These are phyloP conservation scores for Sebastiscus albofasciatus DNA, from an alignment of 2,797 vertebrate genomes.

Conservation along the genomic window DNA sequence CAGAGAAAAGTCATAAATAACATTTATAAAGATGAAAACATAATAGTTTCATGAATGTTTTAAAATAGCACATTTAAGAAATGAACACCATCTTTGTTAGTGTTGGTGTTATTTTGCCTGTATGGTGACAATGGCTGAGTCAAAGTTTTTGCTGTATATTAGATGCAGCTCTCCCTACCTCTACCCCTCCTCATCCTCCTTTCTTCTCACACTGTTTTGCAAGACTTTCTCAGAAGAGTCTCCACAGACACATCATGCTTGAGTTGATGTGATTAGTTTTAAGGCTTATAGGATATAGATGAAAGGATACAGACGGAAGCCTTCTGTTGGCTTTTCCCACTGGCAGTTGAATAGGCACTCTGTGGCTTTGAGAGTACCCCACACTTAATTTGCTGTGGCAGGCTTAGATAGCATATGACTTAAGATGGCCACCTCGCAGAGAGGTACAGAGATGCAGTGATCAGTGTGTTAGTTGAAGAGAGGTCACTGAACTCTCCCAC, in stretches of 20 bases:
- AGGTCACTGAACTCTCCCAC: not conserved
- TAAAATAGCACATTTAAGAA: not conserved
- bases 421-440: conserved; percentile 44
- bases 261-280: conserved; percentile 67
- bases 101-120: not conserved
- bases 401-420: conserved; percentile 35
- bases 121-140: not conserved
- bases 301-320: conserved; percentile 74
- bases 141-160: not conserved
- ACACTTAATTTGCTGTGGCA: conserved; percentile 55
- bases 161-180: not conserved
- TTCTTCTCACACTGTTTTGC: conserved; percentile 50
- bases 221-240: conserved; percentile 45
- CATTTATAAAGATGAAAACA: not conserved
- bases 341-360: conserved; percentile 72
- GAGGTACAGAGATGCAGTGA: conserved; percentile 4
- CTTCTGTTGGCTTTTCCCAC: conserved; percentile 77
- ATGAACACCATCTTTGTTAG: not conserved
- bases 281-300: conserved; percentile 69
- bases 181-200: conserved; percentile 30
- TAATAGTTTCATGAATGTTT: not conserved
- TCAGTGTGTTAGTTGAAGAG: not conserved
- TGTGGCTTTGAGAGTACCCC: conserved; percentile 53
- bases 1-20: too few species aligned
- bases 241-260: conserved; percentile 55